phyloP scores from a whole-genome alignment of 2,888 invertebrate genomes.

The Perizoma affinitatum region DNA sequence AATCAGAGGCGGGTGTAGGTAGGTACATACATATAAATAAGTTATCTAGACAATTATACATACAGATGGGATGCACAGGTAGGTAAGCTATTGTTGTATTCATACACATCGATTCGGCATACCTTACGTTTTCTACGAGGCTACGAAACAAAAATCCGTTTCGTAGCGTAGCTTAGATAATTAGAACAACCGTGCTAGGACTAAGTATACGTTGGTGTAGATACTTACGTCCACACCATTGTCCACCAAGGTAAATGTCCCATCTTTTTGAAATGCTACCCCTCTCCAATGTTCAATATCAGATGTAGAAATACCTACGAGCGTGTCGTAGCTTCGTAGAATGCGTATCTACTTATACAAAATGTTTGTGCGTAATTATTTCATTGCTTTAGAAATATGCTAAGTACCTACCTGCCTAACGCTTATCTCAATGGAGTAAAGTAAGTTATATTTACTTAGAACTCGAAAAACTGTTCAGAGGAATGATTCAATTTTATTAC shows the following conservation, averaged over 20 bases:
- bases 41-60: too few relatives aligned
- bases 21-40: too few relatives aligned
- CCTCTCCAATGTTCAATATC: too few relatives aligned
- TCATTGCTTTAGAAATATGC: background rate
- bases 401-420: background rate
- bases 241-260: too few relatives aligned
- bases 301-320: slow-evolving; percentile 1
- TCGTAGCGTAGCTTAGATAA: too few relatives aligned
- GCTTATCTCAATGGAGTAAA: background rate
- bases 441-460: background rate
- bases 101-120: too few relatives aligned
- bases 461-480: slow-evolving; percentile 9
- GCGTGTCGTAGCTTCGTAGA: slow-evolving; percentile 9
- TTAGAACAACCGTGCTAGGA: too few relatives aligned
- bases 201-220: too few relatives aligned
- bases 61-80: background rate
- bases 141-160: background rate
- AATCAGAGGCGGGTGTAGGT: too few relatives aligned
- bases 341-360: background rate
- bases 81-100: background rate
- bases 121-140: background rate
- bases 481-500: slow-evolving; percentile 24
- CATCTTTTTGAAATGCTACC: too few relatives aligned
- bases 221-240: too few relatives aligned
- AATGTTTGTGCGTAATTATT: too few relatives aligned